Conservation (phyloP, 1,140 invertebrate species). For the Palaemon carinicauda region DNA sequence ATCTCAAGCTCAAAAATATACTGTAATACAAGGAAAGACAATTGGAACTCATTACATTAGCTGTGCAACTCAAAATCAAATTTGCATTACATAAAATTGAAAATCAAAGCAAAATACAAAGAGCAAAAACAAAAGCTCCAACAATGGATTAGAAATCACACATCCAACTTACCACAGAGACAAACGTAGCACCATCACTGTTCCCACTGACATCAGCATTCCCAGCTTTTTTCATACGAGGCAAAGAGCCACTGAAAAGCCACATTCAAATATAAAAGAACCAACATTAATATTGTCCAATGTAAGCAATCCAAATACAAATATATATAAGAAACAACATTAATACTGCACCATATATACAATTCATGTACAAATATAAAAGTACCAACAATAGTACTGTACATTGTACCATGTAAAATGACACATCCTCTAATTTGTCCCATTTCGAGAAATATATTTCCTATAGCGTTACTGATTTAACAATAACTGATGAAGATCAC, state of each 20-base stretch:
- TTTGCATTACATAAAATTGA: neutral
- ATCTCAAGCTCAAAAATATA: slow-evolving; percentile 4
- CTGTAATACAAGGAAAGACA: no score
- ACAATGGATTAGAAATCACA: neutral
- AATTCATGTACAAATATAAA: no score
- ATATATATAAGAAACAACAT: no score
- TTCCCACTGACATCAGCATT: slow-evolving; percentile 26
- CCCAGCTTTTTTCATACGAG: slow-evolving; percentile 28
- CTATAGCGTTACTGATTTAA: no score
- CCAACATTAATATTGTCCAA: no score
- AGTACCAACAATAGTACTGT: no score
- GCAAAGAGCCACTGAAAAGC: slow-evolving; percentile 29
- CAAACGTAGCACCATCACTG: slow-evolving; percentile 45
- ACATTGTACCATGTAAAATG: neutral
- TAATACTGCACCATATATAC: no score
- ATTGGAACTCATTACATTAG: no score
- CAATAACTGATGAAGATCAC: no score
- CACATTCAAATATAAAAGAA: neutral
- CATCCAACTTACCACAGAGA: slow-evolving; percentile 34
- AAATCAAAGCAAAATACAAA: neutral
- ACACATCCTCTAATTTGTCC: neutral
- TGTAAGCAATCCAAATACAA: no score
- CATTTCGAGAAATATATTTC: neutral
- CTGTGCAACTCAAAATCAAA: no score
- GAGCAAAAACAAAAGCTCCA: neutral